Conservation (phyloP, 2,888 invertebrate genomes). For the Pardosa pseudoannulata region DNA sequence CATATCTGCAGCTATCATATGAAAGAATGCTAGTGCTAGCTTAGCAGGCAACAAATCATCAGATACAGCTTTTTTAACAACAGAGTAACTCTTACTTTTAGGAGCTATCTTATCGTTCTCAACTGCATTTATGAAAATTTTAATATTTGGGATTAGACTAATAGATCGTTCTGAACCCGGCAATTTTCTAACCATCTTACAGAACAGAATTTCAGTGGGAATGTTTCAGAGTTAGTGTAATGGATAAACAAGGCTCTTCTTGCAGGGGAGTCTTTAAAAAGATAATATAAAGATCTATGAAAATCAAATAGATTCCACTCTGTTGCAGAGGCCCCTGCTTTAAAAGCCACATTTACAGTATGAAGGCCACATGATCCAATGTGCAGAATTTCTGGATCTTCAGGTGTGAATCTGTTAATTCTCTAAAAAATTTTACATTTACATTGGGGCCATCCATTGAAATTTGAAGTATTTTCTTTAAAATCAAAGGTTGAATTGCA, state of each 20-base stretch:
- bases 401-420: not conserved
- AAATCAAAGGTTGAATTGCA: not conserved
- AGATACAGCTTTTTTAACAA: too few species aligned
- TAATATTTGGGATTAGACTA: too few species aligned
- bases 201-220: slow-evolving; percentile 5
- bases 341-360: not conserved
- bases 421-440: slow-evolving; percentile 6
- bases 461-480: slow-evolving; percentile 3
- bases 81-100: too few species aligned
- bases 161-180: not conserved
- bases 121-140: too few species aligned
- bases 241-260: not conserved
- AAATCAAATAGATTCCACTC: not conserved
- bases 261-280: slow-evolving; percentile 16
- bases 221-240: not conserved
- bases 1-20: too few species aligned
- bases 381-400: not conserved
- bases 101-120: too few species aligned
- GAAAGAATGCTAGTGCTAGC: too few species aligned
- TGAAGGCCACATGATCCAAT: slow-evolving; percentile 16
- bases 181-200: not conserved
- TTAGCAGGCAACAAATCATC: too few species aligned
- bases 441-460: slow-evolving; percentile 20
- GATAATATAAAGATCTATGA: not conserved
- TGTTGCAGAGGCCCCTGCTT: not conserved